These are phyloP conservation scores for Gymnosoma rotundatum DNA, from an alignment of 2,888 invertebrate species.

Conservation along the genomic window DNA sequence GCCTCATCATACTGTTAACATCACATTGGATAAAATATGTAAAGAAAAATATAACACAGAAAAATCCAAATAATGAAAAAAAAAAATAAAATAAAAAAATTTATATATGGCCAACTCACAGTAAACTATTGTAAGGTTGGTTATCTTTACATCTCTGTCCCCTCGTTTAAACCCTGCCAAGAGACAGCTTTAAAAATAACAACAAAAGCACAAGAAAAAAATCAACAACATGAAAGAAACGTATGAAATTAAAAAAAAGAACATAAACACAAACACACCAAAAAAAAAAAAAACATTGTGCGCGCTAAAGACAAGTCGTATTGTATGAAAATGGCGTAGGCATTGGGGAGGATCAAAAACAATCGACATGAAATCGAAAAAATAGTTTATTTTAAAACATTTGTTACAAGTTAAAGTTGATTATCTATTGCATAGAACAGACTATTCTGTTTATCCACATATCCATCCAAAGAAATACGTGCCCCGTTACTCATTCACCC, in stretches of 20 bases:
- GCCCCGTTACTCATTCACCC: no score
- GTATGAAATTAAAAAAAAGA: conserved; percentile 52
- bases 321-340: conserved; percentile 46
- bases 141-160: conserved; percentile 68
- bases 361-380: no score
- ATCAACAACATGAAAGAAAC: conserved; percentile 55
- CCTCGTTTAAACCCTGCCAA: conserved; percentile 58
- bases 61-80: conserved; percentile 63
- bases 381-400: no score
- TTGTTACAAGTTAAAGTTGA: no score
- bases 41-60: conserved; percentile 40
- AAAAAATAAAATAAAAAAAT: conserved; percentile 38
- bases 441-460: no score
- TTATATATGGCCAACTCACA: conserved; percentile 55
- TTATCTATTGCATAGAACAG: no score
- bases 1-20: conserved; percentile 58
- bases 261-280: neutral
- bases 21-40: conserved; percentile 51
- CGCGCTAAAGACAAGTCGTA: conserved; percentile 59
- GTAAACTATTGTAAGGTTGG: conserved; percentile 68
- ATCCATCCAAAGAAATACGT: no score
- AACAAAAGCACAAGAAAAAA: conserved; percentile 54
- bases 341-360: neutral
- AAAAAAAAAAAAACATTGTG: conserved; percentile 49
- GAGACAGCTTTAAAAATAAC: conserved; percentile 66